Conservation (phyloP, 2,113 vertebrate genomes). For the Spea bombifrons region DNA sequence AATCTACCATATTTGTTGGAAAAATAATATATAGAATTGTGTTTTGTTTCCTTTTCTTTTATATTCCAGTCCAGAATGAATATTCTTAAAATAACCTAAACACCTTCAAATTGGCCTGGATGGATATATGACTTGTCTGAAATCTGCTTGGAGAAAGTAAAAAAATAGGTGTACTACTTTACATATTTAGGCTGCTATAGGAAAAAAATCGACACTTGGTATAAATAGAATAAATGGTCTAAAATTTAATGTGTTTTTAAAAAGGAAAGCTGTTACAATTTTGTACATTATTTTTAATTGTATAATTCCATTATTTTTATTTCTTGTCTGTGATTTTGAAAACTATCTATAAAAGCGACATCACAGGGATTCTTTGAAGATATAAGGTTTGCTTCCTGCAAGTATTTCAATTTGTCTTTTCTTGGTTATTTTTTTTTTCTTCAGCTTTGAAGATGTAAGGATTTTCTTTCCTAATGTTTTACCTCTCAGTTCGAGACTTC, state of each 20-base stretch:
- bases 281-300: conserved; percentile 13
- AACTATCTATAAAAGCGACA: conserved; percentile 25
- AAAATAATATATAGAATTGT: too few species aligned
- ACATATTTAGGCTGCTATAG: neutral
- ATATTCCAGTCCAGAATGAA: too few species aligned
- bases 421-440: conserved; percentile 30
- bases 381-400: conserved; percentile 13
- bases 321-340: conserved; percentile 31
- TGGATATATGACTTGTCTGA: too few species aligned
- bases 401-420: conserved; percentile 45
- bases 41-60: too few species aligned
- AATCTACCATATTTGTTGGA: too few species aligned
- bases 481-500: conserved; percentile 45
- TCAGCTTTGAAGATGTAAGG: conserved; percentile 46
- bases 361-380: conserved; percentile 36
- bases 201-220: neutral
- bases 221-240: neutral
- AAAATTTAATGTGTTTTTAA: neutral
- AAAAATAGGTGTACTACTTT: too few species aligned
- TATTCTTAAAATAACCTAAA: too few species aligned
- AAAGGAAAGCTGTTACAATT: neutral
- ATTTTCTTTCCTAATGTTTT: conserved; percentile 46
- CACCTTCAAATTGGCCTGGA: too few species aligned
- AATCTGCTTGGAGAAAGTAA: too few species aligned
- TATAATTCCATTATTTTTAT: conserved; percentile 32